phyloP scores from a whole-genome alignment of 2,113 vertebrate species.

The Dicentrarchus labrax region DNA sequence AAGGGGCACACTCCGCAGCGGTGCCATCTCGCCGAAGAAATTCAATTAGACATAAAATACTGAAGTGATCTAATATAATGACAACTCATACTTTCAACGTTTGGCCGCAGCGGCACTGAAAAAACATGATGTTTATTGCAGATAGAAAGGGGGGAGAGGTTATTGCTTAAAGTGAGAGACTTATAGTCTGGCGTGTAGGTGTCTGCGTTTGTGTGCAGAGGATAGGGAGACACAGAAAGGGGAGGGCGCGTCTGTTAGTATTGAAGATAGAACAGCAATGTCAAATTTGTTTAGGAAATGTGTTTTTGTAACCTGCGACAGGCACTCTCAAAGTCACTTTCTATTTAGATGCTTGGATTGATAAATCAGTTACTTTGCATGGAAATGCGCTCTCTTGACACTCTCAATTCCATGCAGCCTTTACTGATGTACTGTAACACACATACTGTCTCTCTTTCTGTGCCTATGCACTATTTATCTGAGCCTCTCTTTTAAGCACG shows the following conservation, averaged over 20 bases:
- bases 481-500: background rate
- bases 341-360: slow-evolving; percentile 66
- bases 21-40: slow-evolving; percentile 22
- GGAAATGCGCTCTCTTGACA: slow-evolving; percentile 63
- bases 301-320: slow-evolving; percentile 60
- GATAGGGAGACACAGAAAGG: background rate
- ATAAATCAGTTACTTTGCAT: slow-evolving; percentile 69
- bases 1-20: background rate
- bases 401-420: slow-evolving; percentile 50
- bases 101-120: slow-evolving; percentile 27
- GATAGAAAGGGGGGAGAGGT: background rate
- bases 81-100: slow-evolving; percentile 52
- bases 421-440: slow-evolving; percentile 32
- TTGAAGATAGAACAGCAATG: slow-evolving; percentile 55
- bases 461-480: slow-evolving; percentile 19
- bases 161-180: slow-evolving; percentile 40
- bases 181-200: slow-evolving; percentile 29
- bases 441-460: background rate
- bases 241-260: slow-evolving; percentile 19
- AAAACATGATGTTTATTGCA: slow-evolving; percentile 52
- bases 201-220: slow-evolving; percentile 27
- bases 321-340: slow-evolving; percentile 61
- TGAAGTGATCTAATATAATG: slow-evolving; percentile 59
- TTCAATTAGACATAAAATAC: slow-evolving; percentile 63
- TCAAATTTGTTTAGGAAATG: slow-evolving; percentile 69